Evolutionary conservation across 2,113 vertebrate species (phyloP).

Genomic region (Hemiprocne comata): DNA sequence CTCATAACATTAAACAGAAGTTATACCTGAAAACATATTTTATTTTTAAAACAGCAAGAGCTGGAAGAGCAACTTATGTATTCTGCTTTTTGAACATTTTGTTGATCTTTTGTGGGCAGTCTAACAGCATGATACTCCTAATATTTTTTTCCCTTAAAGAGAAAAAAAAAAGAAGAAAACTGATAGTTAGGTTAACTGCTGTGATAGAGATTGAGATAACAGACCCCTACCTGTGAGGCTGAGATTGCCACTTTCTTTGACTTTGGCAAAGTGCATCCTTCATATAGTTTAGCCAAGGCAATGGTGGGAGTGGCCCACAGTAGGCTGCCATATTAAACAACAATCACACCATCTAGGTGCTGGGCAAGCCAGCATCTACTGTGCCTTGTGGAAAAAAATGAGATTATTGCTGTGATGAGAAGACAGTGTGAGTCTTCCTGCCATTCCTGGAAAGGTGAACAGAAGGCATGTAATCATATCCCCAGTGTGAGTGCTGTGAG

Average conservation of each 20-base stretch:
- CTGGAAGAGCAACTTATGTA: not conserved
- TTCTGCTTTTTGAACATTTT: not conserved
- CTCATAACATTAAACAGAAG: not conserved
- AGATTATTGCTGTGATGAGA: not conserved
- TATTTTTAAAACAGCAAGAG: not conserved
- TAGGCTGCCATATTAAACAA: not conserved
- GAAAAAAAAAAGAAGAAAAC: not conserved
- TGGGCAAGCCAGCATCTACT: not conserved
- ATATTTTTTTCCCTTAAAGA: not conserved
- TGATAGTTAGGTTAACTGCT: conserved; percentile 8
- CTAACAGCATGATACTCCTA: not conserved
- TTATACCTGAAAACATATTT: not conserved
- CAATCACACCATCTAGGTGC: not conserved
- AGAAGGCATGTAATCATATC: not conserved
- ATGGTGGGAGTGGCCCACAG: not conserved
- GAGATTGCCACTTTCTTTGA: not conserved
- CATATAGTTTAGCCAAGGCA: not conserved
- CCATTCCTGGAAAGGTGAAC: not conserved
- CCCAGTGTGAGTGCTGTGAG: not conserved
- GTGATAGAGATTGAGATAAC: not conserved
- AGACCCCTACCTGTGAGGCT: not conserved
- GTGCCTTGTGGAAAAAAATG: not conserved
- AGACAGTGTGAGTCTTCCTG: not conserved
- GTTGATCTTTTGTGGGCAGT: not conserved
- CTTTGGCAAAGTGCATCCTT: not conserved